Percentiles rank a stretch among this genome's conserved stretches.
Evolutionary conservation across 2,888 invertebrate species (phyloP).

Genomic region (Lasioglossum villosulum): DNA sequence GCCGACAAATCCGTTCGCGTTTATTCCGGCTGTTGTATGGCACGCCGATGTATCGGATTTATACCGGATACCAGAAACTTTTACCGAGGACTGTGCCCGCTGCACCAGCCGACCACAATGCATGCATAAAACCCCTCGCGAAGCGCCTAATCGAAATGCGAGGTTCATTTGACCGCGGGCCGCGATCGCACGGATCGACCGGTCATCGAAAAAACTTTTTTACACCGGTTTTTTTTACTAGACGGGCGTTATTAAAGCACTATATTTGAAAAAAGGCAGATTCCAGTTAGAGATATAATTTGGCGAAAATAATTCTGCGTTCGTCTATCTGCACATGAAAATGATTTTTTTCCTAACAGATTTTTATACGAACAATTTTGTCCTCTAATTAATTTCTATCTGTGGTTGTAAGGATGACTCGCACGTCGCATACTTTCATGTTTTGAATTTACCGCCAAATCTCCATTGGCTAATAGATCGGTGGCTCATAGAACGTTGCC

Average conservation of each 20-base stretch:
- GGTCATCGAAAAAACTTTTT: constrained; percentile 63
- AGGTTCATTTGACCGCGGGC: constrained; percentile 63
- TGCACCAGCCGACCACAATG: constrained; percentile 50
- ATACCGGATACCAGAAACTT: constrained; percentile 40
- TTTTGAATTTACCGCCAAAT: too few species aligned
- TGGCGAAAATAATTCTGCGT: background rate
- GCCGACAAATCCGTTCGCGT: constrained; percentile 40
- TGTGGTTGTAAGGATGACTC: too few species aligned
- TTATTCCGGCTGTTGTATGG: constrained; percentile 22
- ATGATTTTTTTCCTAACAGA: background rate
- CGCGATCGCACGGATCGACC: constrained; percentile 65
- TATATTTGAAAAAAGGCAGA: background rate
- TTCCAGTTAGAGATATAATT: too few species aligned
- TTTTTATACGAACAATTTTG: constrained; percentile 58
- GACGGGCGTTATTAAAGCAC: background rate
- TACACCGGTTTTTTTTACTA: constrained; percentile 33
- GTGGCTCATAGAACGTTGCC: too few species aligned
- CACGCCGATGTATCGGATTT: constrained; percentile 37
- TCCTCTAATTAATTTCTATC: constrained; percentile 52
- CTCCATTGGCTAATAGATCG: too few species aligned
- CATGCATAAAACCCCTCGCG: constrained; percentile 68
- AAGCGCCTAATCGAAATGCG: constrained; percentile 67
- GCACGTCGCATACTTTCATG: too few species aligned
- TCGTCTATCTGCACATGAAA: background rate
- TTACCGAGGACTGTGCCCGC: constrained; percentile 59